Percentiles rank a stretch among this genome's conserved stretches.
Evolutionary conservation across 2,113 vertebrate genomes (phyloP).

Genomic region (human): GRCh38 chr6:162108501-162109000

Average conservation of each 20-base stretch:
- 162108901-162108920: no score
- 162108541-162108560: not conserved
- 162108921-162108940: no score
- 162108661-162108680: rapidly evolving
- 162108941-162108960: no score
- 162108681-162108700: not conserved
- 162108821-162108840: not conserved
- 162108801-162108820: not conserved
- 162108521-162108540: not conserved
- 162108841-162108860: no score
- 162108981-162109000: no score
- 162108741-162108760: not conserved
- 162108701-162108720: not conserved
- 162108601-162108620: not conserved
- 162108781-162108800: not conserved
- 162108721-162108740: not conserved
- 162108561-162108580: not conserved
- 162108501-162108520: not conserved
- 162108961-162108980: no score
- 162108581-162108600: no score
- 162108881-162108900: no score
- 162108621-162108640: no score
- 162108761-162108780: rapidly evolving
- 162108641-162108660: not conserved
- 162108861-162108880: no score